A percentile compares a stretch with the other conserved stretches of the same genome.
phyloP scores from a whole-genome alignment of 2,113 vertebrate species.

The Leuciscus idus region DNA sequence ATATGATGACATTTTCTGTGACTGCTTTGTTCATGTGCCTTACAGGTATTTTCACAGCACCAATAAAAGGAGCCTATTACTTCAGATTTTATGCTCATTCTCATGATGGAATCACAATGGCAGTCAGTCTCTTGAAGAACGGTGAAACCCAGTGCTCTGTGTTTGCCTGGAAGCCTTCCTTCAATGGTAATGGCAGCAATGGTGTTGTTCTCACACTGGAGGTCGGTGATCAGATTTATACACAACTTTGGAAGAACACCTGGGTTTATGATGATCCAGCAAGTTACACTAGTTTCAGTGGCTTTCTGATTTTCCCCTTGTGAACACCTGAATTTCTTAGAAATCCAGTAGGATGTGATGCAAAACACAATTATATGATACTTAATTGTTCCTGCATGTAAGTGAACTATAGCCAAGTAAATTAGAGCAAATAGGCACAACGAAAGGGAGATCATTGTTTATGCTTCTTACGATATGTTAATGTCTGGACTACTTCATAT shows the following conservation, averaged over 20 bases:
- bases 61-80: conserved; percentile 60
- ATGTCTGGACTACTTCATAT: too few species aligned
- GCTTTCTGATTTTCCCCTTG: conserved; percentile 49
- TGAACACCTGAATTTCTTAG: not conserved
- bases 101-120: not conserved
- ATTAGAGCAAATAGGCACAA: not conserved
- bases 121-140: conserved; percentile 42
- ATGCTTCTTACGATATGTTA: not conserved
- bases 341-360: not conserved
- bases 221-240: conserved; percentile 40
- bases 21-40: not conserved
- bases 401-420: not conserved
- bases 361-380: not conserved
- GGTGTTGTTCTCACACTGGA: conserved; percentile 44
- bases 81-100: conserved; percentile 57
- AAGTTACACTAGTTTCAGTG: conserved; percentile 46
- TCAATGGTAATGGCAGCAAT: conserved; percentile 47
- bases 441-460: not conserved
- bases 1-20: not conserved
- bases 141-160: conserved; percentile 15
- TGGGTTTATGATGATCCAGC: conserved; percentile 54
- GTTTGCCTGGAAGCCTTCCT: not conserved
- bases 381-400: not conserved
- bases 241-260: conserved; percentile 13
- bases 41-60: conserved; percentile 63